These are phyloP conservation scores for Oligia latruncula DNA, from an alignment of 2,888 invertebrate species.

Conservation along the genomic window DNA sequence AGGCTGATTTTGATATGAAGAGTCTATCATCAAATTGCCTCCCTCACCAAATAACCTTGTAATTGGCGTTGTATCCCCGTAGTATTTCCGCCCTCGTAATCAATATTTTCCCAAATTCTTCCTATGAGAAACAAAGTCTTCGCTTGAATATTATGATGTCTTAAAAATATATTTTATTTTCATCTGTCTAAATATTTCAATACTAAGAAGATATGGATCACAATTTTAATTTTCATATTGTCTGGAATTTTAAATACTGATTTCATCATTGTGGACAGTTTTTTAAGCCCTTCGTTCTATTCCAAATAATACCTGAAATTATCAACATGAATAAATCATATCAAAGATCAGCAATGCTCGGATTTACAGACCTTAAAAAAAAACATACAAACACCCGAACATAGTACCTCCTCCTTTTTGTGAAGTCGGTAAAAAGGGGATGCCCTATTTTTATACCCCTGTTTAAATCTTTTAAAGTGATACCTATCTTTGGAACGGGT, in stretches of 20 bases:
- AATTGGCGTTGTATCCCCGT: not conserved
- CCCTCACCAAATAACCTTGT: too few relatives aligned
- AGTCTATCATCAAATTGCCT: too few relatives aligned
- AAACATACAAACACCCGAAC: too few relatives aligned
- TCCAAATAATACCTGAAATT: not conserved
- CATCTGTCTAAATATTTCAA: not conserved
- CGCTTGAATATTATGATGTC: not conserved
- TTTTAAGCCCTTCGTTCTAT: not conserved
- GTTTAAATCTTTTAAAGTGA: not conserved
- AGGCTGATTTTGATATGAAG: too few relatives aligned
- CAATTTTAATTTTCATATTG: not conserved
- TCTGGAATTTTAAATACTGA: not conserved
- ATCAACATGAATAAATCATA: not conserved
- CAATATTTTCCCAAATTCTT: not conserved
- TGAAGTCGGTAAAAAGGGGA: too few relatives aligned
- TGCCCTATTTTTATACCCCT: not conserved
- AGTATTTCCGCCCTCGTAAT: too few relatives aligned
- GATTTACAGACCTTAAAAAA: not conserved
- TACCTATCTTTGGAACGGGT: not conserved
- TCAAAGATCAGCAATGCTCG: not conserved
- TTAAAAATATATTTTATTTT: not conserved
- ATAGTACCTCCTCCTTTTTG: too few relatives aligned
- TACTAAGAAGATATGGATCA: not conserved
- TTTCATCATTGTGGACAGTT: not conserved
- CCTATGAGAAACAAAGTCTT: not conserved